phyloP scores from a whole-genome alignment of 2,797 vertebrate genomes.

The Otolemur crassicaudatus region DNA sequence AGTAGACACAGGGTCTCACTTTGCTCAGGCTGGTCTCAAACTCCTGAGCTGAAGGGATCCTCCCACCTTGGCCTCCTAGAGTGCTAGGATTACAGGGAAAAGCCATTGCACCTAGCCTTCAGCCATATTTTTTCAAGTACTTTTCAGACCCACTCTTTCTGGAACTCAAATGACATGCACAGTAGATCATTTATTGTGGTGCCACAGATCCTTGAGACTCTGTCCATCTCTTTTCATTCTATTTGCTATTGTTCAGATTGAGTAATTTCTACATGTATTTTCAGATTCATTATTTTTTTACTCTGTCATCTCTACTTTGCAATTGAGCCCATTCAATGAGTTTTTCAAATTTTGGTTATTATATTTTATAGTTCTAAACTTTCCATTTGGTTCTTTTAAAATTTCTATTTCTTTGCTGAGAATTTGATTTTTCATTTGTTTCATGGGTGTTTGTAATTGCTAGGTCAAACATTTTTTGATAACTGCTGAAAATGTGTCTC shows the following conservation, averaged over 20 bases:
- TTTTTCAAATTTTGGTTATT: slow-evolving; percentile 15
- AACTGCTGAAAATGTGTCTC: background rate
- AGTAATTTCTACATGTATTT: slow-evolving; percentile 19
- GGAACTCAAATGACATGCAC: background rate
- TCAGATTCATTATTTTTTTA: slow-evolving; percentile 36
- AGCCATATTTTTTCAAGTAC: slow-evolving; percentile 6
- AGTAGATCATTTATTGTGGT: slow-evolving; percentile 15
- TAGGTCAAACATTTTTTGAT: slow-evolving; percentile 14
- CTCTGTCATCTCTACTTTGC: slow-evolving; percentile 15
- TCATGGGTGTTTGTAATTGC: background rate
- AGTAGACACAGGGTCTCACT: no score
- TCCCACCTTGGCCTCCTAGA: no score
- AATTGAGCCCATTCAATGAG: background rate
- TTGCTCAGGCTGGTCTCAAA: no score
- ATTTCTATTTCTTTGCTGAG: slow-evolving; percentile 1
- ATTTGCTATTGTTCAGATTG: slow-evolving; percentile 13
- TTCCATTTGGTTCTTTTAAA: background rate
- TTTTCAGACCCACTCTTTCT: background rate
- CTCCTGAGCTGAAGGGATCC: no score
- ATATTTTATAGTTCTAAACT: slow-evolving; percentile 41
- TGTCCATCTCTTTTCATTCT: background rate
- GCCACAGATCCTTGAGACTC: background rate
- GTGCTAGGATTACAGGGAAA: no score
- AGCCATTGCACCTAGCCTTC: background rate
- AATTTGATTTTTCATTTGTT: slow-evolving; percentile 4